These are phyloP conservation scores for Oreotragus oreotragus DNA, from an alignment of 2,113 vertebrate species.

Conservation along the genomic window DNA sequence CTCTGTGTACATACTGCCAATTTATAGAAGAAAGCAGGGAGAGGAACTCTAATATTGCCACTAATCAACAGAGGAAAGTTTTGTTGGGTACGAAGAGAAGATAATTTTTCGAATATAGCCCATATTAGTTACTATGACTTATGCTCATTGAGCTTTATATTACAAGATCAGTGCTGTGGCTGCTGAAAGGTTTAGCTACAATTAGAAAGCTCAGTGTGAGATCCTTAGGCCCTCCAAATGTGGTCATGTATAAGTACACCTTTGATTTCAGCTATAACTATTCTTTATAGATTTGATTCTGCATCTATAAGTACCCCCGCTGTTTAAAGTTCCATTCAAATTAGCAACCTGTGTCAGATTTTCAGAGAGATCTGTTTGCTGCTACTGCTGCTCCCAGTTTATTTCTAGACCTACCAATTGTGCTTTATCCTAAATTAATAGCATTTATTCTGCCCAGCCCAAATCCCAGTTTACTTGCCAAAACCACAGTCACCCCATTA, in stretches of 20 bases:
- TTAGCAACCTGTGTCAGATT: background rate
- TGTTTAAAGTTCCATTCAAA: background rate
- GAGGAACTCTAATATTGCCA: background rate
- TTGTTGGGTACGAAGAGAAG: background rate
- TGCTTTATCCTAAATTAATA: background rate
- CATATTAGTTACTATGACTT: background rate
- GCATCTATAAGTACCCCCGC: background rate
- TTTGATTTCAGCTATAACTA: background rate
- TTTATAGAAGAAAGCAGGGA: background rate
- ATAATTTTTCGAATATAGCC: background rate
- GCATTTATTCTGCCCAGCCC: background rate
- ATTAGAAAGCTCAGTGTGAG: background rate
- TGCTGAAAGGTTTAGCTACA: background rate
- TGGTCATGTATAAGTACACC: background rate
- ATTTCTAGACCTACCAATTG: accelerated
- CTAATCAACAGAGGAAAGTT: background rate
- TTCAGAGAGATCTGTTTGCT: background rate
- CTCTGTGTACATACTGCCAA: background rate
- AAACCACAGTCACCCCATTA: background rate
- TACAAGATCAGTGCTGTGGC: background rate
- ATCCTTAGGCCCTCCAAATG: background rate
- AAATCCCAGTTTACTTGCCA: background rate
- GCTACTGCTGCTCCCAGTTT: background rate
- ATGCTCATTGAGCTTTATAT: background rate
- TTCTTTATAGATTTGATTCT: background rate